Evolutionary conservation across 2,888 invertebrate species (phyloP), one percentile per base, ranked within the genome.

Genomic region (Andricus quercusramuli): DNA sequence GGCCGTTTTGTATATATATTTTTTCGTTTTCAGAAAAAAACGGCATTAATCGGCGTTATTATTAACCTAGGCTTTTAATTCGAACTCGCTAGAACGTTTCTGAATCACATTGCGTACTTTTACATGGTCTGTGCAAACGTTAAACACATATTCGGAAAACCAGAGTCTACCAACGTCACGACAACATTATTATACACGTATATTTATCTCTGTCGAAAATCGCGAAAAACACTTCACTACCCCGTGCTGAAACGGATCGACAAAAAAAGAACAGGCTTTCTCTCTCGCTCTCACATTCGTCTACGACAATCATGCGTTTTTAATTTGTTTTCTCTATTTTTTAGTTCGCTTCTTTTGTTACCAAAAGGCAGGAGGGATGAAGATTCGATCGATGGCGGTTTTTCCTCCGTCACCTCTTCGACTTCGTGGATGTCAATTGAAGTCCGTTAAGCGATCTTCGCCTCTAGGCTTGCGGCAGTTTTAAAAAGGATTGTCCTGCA

Each of bases 91-190:
- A 82, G 78, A 80, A 83, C 76, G 80, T 79, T 83, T 78, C 59
- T 83, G 78, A 83, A 84, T 84, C 84, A 85, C 83, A 83, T 83
- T 85, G 83, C 82, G 83, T 82, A 80, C 81, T 81, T 83, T 85
- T 78, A 83, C 85, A 77, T 82, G 80, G 79, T 84, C 79, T 81
- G 77, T 83, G 82, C 83, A 80, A 82, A 84, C 79, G 79, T 80
- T 83, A 59, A 84, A 83, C 77, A 82, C 81, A 83, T 68, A 74
- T 83, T 83, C 86, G 83, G 84, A 83, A 85, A 86, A 83, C 86
- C 85, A 85, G 84, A 86, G 83, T 83, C 82, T 84, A 85, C 85
- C 85, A 88, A 86, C 86, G 80, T 85, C 83, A 85, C 84, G 86
- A 85, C 85, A 86, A 86, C 84, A 83, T 84, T 80, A 80, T 76